Base-by-base conservation (phyloP, 2,888 invertebrate species). In the Nasonovia ribisnigri region DNA sequence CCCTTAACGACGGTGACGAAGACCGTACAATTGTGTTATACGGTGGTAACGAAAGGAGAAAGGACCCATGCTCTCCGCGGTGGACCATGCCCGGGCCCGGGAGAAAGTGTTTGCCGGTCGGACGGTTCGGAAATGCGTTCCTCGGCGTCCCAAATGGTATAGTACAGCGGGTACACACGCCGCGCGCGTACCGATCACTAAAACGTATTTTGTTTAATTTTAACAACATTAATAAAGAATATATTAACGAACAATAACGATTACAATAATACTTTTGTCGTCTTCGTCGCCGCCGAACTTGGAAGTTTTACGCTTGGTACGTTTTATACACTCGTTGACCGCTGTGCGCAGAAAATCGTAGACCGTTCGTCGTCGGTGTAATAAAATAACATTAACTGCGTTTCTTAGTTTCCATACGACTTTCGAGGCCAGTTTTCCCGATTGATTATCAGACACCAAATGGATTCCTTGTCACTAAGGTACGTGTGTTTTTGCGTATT, bases 71-170 rank as follows among this genome's bases (percentile, higher is more conserved):
- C 1, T 87, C 60, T 92, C 60, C 36, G 88, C 54, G 84, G 92
- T 92, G 93, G 89, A 93, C 93, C 92, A 36, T 92, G 92, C 92
- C 77, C 93, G 90, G 57, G 46, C 89, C 93, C 86, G 48, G 90
- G 93, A 93, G 93, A 93, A 93, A 93, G 93, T 93, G 93, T 93
- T 90, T 86, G 84, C 46, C 57, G 93, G 36, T 90, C 84, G 60
- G 93, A 90, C 93, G 90, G 93, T 90, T 93, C 93, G 93, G 93
- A 93, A 90, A 93, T 90, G 93, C 93, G 93, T 93, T 89, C 93
- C 57, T 57, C 42, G 87, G 48, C 92, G 46, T 60, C 60, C 36
- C 42, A 36, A n/a, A 36, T 29, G 13, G 48, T 43, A 92, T 91
- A 91, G 89, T 51, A 51, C 77, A 77, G 24, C 46, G n/a, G n/a